Conservation (phyloP, 2,113 vertebrate genomes). For the Ailuropoda melanoleuca region DNA sequence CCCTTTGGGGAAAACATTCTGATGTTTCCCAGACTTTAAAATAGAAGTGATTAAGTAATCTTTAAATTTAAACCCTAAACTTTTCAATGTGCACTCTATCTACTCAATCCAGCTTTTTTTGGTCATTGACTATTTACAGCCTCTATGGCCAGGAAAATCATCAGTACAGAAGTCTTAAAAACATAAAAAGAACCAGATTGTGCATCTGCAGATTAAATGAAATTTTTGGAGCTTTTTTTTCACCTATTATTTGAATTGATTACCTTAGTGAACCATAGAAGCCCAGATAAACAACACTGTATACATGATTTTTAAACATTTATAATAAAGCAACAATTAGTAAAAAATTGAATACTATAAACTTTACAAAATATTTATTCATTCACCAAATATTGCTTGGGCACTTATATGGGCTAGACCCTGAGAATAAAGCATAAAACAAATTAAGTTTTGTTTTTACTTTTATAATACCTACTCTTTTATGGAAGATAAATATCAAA, state of each 20-base stretch:
- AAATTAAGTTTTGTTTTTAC: background rate
- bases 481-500: background rate
- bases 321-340: conserved; percentile 10
- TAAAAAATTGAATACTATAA: background rate
- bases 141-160: background rate
- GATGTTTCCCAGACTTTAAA: conserved; percentile 66
- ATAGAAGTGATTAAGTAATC: conserved; percentile 46
- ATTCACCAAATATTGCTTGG: conserved; percentile 16
- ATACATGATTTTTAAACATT: background rate
- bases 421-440: background rate
- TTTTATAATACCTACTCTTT: background rate
- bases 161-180: background rate
- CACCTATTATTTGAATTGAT: background rate
- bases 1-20: background rate
- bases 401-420: background rate
- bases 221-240: background rate
- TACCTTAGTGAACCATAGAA: background rate
- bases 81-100: background rate
- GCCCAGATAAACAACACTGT: background rate
- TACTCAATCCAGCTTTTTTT: background rate
- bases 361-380: background rate
- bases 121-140: background rate
- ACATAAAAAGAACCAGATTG: background rate
- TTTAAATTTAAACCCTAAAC: conserved; percentile 24
- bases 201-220: background rate